Base-by-base conservation (phyloP, 2,888 invertebrate species). In the Siphlonurus alternatus region DNA sequence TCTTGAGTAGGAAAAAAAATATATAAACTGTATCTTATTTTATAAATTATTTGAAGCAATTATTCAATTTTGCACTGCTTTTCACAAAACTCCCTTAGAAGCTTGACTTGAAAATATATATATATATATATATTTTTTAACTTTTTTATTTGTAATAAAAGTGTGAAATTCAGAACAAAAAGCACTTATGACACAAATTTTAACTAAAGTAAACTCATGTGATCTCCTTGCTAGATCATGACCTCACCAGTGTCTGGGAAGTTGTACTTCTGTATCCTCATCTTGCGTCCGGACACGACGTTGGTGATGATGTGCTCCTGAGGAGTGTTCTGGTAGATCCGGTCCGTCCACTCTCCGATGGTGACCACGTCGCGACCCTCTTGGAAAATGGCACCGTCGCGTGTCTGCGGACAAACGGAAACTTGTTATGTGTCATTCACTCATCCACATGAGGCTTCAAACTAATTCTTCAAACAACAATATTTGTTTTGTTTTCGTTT, bases 261-360 rank as follows among this genome's bases (percentile, higher is more conserved):
- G 78, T 95, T 94, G 76, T 90, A 90, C 77, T 95, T 95, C 76
- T 90, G 89, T 73, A 96, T 85, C 73, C 90, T 83, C 89, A 95
- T 91, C 79, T 92, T 92, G 67, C 93, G 81, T 0, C 92, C 91
- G 68, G 92, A 92, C 63, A 92, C 93, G 59, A 93, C 91, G 77
- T 93, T 93, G 68, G 91, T 91, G 73, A 96, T 89, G 73, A 92
- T 88, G 77, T 95, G 92, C 75, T 93, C 92, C 72, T 89, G 90
- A 70, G 92, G 89, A 20, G 93, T 93, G 77, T 93, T 91, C 78
- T 92, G 91, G 77, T 95, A 95, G 76, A 93, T 85, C 73, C 93
- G 83, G 78, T 95, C 95, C 70, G 93, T 94, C 88, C 93, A 93
- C 78, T 94, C 93, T 73, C 85, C 84, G 68, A 96, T 86, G 65